A percentile compares a stretch with the other conserved stretches of the same genome.
Conservation (phyloP, 23 tunicate species). For the Oikopleura dioica region DNA sequence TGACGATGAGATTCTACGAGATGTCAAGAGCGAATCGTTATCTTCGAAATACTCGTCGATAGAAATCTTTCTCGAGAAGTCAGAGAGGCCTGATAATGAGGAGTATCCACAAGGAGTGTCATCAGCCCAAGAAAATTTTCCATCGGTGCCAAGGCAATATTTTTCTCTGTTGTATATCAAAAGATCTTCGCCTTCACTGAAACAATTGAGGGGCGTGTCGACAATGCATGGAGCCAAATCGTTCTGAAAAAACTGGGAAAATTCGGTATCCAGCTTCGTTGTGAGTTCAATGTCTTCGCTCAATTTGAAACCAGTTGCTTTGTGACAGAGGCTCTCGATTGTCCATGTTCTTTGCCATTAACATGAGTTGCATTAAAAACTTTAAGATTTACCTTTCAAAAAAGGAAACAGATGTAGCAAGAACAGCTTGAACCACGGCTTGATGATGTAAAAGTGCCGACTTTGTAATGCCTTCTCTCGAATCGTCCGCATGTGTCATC, state of each 20-base stretch:
- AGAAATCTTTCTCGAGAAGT: not conserved
- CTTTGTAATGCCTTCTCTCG: too few relatives aligned
- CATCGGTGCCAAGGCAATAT: not conserved
- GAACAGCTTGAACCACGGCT: too few relatives aligned
- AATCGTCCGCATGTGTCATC: too few relatives aligned
- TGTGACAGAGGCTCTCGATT: not conserved
- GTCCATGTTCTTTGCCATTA: conserved; percentile 4
- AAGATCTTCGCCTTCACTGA: not conserved
- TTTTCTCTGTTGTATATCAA: not conserved
- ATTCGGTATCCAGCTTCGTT: too few relatives aligned
- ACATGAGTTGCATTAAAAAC: not conserved
- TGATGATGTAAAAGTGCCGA: too few relatives aligned
- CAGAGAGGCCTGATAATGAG: too few relatives aligned
- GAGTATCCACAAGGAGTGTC: too few relatives aligned
- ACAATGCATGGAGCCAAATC: not conserved
- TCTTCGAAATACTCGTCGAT: not conserved
- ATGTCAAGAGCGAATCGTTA: not conserved
- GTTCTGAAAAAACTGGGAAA: not conserved
- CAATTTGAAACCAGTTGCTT: not conserved
- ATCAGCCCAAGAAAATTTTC: too few relatives aligned
- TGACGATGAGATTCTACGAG: too few relatives aligned
- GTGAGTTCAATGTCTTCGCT: too few relatives aligned
- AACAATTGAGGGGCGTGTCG: not conserved
- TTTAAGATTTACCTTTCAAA: not conserved
- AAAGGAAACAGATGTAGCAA: too few relatives aligned